Base-by-base conservation (phyloP, 2,888 invertebrate genomes). In the Torymus tubicola region DNA sequence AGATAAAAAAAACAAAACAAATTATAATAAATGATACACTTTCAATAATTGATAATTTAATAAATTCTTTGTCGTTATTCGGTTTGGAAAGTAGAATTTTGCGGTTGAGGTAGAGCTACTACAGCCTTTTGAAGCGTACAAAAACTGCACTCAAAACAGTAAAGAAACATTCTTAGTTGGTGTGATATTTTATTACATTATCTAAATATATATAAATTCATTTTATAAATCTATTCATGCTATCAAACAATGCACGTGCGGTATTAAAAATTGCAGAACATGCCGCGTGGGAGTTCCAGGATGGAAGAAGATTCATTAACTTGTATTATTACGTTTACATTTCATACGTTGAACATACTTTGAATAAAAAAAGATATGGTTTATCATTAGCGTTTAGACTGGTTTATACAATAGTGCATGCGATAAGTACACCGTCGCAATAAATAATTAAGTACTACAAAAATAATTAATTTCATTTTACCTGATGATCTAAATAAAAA, bases 51-150 rank as follows among this genome's bases (percentile, higher is more conserved):
- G 21, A 74, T 42, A 31, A 64, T 61, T 18, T 21, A 18, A 18
- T 11, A 52, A 16, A 53, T 50, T 11, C 16, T 31, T 73, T 57
- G 55, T 42, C 16, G 31, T 74, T 65, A 57, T 50, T 57, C 16
- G 55, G 4, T 67, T 69, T 18, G 21, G 18, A 78, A 67, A 60
- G 31, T 65, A 60, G 1, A 72, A 72, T 67, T 67, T 72, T 67
- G 11, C 10, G 61, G n/a, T 12, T 50, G 72, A 67, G 64, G 55
- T 61, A 72, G 78, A 78, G 72, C 60, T 67, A 78, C 78, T 72
- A 71, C 78, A 72, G 78, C 67, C 67, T 78, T 67, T 72, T 42
- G 12, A 67, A 72, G 76, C 63, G 55, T 18, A 53, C 21, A 67
- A 71, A 72, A 72, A 63, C 42, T 16, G 61, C 69, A 76, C 50